Evolutionary conservation across 2,797 vertebrate genomes (phyloP), one percentile per base, ranked within the genome.

Genomic region (Pseudochromis fuscus): DNA sequence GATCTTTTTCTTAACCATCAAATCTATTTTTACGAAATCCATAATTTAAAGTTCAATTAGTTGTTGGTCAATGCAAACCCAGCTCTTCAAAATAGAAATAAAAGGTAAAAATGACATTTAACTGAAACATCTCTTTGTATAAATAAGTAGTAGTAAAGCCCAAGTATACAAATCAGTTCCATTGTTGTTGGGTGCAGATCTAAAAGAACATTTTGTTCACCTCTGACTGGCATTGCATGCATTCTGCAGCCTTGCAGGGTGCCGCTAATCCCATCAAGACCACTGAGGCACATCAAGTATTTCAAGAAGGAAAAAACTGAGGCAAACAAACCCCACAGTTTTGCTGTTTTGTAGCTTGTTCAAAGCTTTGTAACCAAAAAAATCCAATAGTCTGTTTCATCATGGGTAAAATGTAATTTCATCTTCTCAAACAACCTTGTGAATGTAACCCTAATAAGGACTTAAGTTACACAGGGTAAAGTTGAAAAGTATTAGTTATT

Each of bases 191-290:
- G 30, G 30, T 30, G 30, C 30, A 21, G 21, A 30, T 51, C 24
- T 67, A 9, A n/a, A 23, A 15, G 57, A 52, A 71, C 37, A 67
- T 33, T 35, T n/a, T 46, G 24, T 60, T 53, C 42, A 33, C 59
- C 11, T 40, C 38, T 40, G 16, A 5, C 7, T 40, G 38, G 38
- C 5, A 6, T 5, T 40, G 5, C 38, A 40, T 55, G 40, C 24
- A 27, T 25, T 19, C 31, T 62, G 51, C 38, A 63, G 46, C 44
- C n/a, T 48, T 18, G 28, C 63, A 51, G 45, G 53, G 37, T 50
- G 56, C 57, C 55, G 46, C 31, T 72, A 67, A 72, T 58, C 67
- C 55, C 49, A 38, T 74, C 40, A 67, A 12, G 12, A 28, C 33
- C 40, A 59, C 27, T 72, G 38, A 50, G 7, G 46, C 44, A 37